Evolutionary conservation across 2,797 vertebrate species (phyloP).

Genomic region (Pitangus sulphuratus): DNA sequence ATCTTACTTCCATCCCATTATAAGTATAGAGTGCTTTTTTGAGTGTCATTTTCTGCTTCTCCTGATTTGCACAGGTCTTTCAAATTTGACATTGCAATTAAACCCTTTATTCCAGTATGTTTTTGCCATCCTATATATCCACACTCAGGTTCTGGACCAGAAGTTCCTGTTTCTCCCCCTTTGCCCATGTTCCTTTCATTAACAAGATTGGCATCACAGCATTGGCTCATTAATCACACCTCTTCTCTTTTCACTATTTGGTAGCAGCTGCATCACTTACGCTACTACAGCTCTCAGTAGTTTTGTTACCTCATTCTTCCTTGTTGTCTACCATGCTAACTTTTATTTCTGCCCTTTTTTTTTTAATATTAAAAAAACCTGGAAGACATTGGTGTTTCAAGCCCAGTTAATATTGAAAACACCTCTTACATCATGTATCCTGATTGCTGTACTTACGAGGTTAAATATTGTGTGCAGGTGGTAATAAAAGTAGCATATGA

Average conservation of each 20-base stretch:
- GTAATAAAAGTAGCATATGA: not conserved
- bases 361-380: not conserved
- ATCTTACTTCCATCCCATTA: not conserved
- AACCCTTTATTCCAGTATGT: not conserved
- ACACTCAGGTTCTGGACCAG: not conserved
- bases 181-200: fast-evolving
- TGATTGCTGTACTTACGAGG: not conserved
- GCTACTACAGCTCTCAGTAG: not conserved
- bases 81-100: not conserved
- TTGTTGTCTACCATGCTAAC: not conserved
- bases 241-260: not conserved
- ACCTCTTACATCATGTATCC: not conserved
- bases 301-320: not conserved
- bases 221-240: not conserved
- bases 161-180: not conserved
- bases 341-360: not conserved
- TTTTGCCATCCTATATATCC: not conserved
- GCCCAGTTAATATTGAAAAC: not conserved
- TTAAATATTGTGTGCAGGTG: not conserved
- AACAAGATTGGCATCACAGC: fast-evolving
- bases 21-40: not conserved
- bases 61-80: not conserved
- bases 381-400: not conserved
- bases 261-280: not conserved
- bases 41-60: not conserved